Base-by-base conservation (phyloP, 2,888 invertebrate genomes). In the Malachius bipustulatus region DNA sequence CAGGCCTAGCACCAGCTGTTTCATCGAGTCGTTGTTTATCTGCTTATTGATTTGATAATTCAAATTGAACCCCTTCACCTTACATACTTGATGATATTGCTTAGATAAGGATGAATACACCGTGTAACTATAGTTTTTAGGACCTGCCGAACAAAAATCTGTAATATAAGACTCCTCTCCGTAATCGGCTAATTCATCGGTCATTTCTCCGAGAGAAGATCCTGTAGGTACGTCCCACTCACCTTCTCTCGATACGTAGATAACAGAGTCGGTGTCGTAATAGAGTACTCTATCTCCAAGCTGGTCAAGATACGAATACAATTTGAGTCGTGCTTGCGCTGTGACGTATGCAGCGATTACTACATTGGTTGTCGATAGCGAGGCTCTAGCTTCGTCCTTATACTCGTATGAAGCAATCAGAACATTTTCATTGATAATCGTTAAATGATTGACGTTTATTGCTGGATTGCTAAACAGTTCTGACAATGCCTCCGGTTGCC, bases 191-290 rank as follows among this genome's bases (percentile, higher is more conserved):
- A 59, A 32, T 38, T 60, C 60, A 39, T 59, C 49, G 1, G 57
- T 60, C 40, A 60, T 39, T 30, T 61, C 55, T 1, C 60, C 62
- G 2, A 59, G 30, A 41, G 47, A 55, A 16, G 50, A 47, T 3
- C 58, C 60, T 1, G 47, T 38, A 4, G 46, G 42, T 8, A 52
- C 55, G 54, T 6, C 33, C 37, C 42, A 52, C 30, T 51, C 46
- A 4, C 56, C 57, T 2, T 44, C 32, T 11, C 42, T 36, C n/a
- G 49, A 47, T 4, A 43, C 37, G 31, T 47, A 59, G 30, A 60
- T 50, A 4, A 56, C 47, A 2, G 47, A 47, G 37, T 59, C 59
- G 0, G 60, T 60, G 34, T 61, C 59, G 28, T 39, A 55, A 42
- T 62, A 60, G 4, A 60, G 29, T 2, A 50, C 50, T 3, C 51